Conservation (phyloP, 2,797 vertebrate genomes). For the Rhabdomys pumilio region DNA sequence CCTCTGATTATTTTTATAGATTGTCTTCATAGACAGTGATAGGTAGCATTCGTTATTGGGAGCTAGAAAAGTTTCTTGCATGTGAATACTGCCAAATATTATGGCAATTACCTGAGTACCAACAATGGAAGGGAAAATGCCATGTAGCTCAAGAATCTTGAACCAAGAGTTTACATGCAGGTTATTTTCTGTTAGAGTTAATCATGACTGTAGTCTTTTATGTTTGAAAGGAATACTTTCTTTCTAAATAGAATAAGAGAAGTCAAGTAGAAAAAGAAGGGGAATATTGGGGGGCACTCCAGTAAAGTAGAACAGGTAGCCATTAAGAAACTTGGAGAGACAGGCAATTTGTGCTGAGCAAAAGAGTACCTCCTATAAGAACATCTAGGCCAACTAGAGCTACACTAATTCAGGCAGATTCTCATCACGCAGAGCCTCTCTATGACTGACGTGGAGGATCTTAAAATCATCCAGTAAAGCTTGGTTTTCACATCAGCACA, state of each 20-base stretch:
- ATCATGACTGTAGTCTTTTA: neutral
- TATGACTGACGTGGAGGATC: neutral
- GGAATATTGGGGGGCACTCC: neutral
- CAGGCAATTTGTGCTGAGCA: neutral
- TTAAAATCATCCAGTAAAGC: neutral
- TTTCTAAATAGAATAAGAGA: neutral
- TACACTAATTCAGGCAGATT: neutral
- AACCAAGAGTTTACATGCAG: neutral
- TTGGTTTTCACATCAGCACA: neutral
- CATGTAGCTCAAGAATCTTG: neutral
- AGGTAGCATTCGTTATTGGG: neutral
- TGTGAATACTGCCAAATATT: neutral
- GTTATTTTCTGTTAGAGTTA: neutral
- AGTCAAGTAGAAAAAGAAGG: neutral
- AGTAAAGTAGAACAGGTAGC: neutral
- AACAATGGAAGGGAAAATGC: neutral
- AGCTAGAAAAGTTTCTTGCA: slow-evolving; percentile 50
- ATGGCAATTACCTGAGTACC: neutral
- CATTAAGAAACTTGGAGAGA: neutral
- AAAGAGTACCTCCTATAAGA: neutral
- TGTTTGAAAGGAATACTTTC: neutral
- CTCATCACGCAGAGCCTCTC: neutral
- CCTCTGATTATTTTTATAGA: neutral
- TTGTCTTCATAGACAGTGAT: slow-evolving; percentile 17
- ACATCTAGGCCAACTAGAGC: neutral